Base-by-base conservation (phyloP, 1,140 invertebrate species). In the Hyles vespertilio region DNA sequence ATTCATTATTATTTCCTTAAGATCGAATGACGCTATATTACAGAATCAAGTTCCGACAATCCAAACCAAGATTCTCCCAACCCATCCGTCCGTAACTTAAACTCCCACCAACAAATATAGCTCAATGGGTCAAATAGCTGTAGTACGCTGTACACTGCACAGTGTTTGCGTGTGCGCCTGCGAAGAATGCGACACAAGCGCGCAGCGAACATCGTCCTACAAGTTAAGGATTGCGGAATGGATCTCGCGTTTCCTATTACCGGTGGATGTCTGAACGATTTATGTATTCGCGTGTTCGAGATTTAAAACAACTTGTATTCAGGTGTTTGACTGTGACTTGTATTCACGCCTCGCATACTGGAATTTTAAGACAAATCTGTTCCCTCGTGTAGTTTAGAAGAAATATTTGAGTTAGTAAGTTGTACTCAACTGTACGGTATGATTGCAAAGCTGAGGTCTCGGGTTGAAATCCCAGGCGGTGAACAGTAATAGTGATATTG, bases 111-210 rank as follows among this genome's bases (percentile, higher is more conserved):
- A 43, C 51, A 67, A 62, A 63, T 63, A 61, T 63, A 63, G 58
- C 59, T 55, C 61, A 68, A 68, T 53, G 58, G 58, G 60, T 59
- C 61, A 58, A 64, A 68, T 50, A 43, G 58, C 34, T 49, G 32
- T 49, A 45, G 32, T 33, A 11, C 11, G 36, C 46, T 22, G 22
- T 22, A 22, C 22, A 22, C 36, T 33, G 51, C 10, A 46, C 53
- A 40, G 44, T 12, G 32, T 45, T 22, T 46, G 44, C 43, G 53
- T 55, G 44, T 46, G 53, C 53, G 53, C 11, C 33, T 12, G 51
- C 22, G 33, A 55, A 40, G 11, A 12, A 55, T 55, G 47, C 53
- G 53, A 22, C 11, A 45, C 11, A 33, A 45, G 32, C 33, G 32
- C 7, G n/a, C 11, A n/a, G 47, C 34, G 53, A 55, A 55, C 53